phyloP scores from a whole-genome alignment of 2,113 vertebrate species.

The Polypterus senegalus region DNA sequence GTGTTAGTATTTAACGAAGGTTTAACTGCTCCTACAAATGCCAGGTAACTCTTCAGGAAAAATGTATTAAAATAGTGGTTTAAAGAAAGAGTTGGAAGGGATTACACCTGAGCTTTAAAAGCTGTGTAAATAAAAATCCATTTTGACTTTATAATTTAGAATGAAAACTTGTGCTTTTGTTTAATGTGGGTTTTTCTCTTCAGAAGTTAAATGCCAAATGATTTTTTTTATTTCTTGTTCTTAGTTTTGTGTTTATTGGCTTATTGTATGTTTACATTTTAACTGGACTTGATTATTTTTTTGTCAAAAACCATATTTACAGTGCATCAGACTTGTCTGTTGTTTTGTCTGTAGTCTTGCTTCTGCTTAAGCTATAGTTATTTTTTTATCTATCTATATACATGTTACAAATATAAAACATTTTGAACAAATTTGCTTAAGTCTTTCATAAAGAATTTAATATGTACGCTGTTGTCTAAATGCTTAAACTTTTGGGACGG shows the following conservation, averaged over 20 bases:
- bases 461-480: conserved; percentile 90
- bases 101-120: conserved; percentile 80
- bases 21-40: conserved; percentile 40
- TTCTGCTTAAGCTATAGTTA: conserved; percentile 72
- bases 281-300: conserved; percentile 62
- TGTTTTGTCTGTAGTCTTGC: conserved; percentile 93
- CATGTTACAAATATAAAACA: conserved; percentile 34
- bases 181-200: conserved; percentile 44
- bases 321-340: conserved; percentile 79
- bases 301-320: conserved; percentile 82
- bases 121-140: conserved; percentile 93
- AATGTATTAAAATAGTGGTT: conserved; percentile 45
- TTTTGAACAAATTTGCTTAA: conserved; percentile 83
- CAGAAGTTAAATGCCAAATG: conserved; percentile 69
- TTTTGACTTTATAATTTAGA: conserved; percentile 60
- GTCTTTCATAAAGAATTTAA: conserved; percentile 72
- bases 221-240: conserved; percentile 56
- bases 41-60: conserved; percentile 17
- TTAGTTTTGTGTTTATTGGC: conserved; percentile 35
- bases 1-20: conserved; percentile 61
- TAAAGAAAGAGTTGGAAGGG: conserved; percentile 58
- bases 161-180: conserved; percentile 30
- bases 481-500: conserved; percentile 80
- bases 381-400: conserved; percentile 31
- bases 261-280: conserved; percentile 59